Percentiles rank a stretch among this genome's conserved stretches.
phyloP scores from a whole-genome alignment of 2,113 vertebrate species.

The Hepsetus odoe region DNA sequence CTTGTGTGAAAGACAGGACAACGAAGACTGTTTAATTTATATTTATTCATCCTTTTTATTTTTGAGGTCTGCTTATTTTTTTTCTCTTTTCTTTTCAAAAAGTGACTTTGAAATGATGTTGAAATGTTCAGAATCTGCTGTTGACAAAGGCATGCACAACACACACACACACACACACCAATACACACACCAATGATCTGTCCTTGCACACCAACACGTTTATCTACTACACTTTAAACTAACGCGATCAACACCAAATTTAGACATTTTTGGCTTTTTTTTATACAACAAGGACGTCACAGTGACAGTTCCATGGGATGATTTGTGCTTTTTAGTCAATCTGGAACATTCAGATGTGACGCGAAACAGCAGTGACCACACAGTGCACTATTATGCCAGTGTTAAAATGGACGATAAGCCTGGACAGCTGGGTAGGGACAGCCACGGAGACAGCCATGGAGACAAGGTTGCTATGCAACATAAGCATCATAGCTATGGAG shows the following conservation, averaged over 20 bases:
- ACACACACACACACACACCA: neutral
- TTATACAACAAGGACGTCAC: constrained; percentile 38
- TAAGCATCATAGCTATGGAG: no score
- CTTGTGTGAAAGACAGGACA: neutral
- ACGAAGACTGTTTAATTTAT: neutral
- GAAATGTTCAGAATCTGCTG: constrained; percentile 14
- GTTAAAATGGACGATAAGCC: neutral
- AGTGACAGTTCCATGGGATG: constrained; percentile 32
- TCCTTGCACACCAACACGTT: neutral
- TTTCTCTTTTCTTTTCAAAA: no score
- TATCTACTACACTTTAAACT: neutral
- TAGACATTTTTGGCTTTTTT: neutral
- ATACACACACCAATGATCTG: constrained; percentile 5
- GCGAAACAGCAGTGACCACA: neutral
- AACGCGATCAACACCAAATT: neutral
- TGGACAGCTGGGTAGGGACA: neutral
- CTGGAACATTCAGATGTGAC: neutral
- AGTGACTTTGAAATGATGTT: constrained; percentile 6
- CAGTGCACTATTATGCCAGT: neutral
- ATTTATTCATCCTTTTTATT: neutral
- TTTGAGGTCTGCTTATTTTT: neutral
- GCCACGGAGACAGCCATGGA: neutral
- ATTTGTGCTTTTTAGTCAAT: constrained; percentile 6
- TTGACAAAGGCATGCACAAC: constrained; percentile 1
- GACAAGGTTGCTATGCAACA: no score